Base-by-base conservation (phyloP, 2,113 vertebrate species). In the Pao palembangensis region DNA sequence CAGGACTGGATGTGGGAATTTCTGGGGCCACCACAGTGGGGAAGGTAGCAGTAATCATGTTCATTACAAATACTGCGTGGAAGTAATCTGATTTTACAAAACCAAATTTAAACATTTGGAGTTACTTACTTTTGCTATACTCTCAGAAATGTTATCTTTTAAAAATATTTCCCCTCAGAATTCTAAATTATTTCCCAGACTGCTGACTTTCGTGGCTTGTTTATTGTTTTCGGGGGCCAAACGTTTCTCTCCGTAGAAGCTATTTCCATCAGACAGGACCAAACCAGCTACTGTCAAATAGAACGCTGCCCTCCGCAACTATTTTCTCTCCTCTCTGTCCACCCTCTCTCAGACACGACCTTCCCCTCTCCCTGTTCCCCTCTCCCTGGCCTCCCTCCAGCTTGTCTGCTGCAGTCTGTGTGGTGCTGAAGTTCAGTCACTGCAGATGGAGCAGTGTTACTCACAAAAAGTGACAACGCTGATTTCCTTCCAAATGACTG, bases 401-500 rank as follows among this genome's bases (percentile, higher is more conserved):
- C 25, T 79, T 71, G 79, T 83, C 81, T 89, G 67, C 85, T 88
- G 87, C 85, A 89, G 84, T 87, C 73, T 67, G 71, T 20, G 53
- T 58, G 68, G 58, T 55, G 67, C 75, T 67, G 51, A 64, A 80
- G 78, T 81, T 85, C 84, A 82, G 79, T 82, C 78, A 55, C 85
- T 66, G 83, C 84, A 84, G 83, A 70, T 60, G 50, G 82, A 71
- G 55, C 67, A 21, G 51, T 23, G 52, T 63, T 42, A 43, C 73
- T 58, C 61, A 75, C 76, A 83, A 75, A 80, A 56, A 56, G 56
- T 61, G 57, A 71, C 59, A 58, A 76, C 34, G 67, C 73, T 64
- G 38, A 34, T 48, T 48, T n/a, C 44, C 14, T n/a, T 46, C 17
- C 44, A 46, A 46, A 38, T 12, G 11, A 8, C 34, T 12, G 34